Percentiles rank a stretch among this genome's conserved stretches.
phyloP scores from a whole-genome alignment of 1,140 invertebrate species.

The Achroia grisella region DNA sequence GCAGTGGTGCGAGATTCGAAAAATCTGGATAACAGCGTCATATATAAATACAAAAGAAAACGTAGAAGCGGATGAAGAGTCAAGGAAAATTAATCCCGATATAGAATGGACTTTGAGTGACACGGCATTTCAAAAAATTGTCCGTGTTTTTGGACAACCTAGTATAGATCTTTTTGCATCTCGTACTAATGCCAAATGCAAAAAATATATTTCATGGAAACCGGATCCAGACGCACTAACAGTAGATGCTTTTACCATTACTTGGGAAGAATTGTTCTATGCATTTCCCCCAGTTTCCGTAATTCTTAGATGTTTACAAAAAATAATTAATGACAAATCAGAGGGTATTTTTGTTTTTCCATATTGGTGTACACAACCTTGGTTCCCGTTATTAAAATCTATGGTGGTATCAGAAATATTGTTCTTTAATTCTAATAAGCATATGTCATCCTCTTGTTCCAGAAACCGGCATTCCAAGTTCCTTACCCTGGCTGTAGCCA shows the following conservation, averaged over 20 bases:
- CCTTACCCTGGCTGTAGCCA: constrained; percentile 2
- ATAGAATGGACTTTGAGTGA: constrained; percentile 1
- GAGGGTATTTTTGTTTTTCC: not conserved
- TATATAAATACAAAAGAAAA: constrained; percentile 5
- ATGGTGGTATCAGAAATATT: not conserved
- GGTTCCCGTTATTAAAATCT: not conserved
- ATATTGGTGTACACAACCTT: not conserved
- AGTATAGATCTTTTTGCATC: constrained; percentile 1
- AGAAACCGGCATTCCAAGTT: not conserved
- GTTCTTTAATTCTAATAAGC: not conserved
- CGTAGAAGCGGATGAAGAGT: constrained; percentile 1
- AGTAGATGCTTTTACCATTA: not conserved
- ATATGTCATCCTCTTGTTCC: not conserved
- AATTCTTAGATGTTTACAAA: not conserved
- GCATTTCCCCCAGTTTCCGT: constrained; percentile 1
- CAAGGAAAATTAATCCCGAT: not conserved
- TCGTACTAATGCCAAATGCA: not conserved
- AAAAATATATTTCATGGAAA: not conserved
- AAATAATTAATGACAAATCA: not conserved
- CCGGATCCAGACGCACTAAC: not conserved
- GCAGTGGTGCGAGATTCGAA: not conserved
- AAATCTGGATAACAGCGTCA: not conserved
- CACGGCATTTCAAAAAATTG: not conserved
- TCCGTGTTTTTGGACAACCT: not conserved
- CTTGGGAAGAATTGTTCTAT: not conserved